Evolutionary conservation across 2,113 vertebrate genomes (phyloP).

Genomic region (Galbula dea): DNA sequence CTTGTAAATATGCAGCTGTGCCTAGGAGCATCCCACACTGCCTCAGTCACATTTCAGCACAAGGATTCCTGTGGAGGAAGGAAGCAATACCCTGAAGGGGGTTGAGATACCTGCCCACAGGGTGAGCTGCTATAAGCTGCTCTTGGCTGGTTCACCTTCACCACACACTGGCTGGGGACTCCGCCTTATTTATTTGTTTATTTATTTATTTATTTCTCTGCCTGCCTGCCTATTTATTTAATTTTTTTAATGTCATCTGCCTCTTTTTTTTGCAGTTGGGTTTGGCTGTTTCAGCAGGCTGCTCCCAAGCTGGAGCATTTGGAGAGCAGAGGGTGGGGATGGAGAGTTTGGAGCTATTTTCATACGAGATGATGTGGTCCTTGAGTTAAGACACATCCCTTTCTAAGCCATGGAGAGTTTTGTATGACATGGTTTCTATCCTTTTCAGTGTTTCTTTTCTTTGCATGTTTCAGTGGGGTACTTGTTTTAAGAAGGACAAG

Average conservation of each 20-base stretch:
- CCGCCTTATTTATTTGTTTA: slow-evolving; percentile 68
- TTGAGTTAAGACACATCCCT: neutral
- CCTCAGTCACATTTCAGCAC: slow-evolving; percentile 31
- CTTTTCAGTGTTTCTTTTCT: neutral
- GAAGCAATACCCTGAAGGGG: neutral
- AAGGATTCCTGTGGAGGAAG: neutral
- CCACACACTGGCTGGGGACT: slow-evolving; percentile 41
- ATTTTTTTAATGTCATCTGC: neutral
- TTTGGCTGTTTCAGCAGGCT: neutral
- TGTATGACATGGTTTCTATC: neutral
- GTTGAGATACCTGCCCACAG: fast-evolving
- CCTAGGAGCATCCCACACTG: slow-evolving; percentile 43
- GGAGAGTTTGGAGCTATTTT: slow-evolving; percentile 49
- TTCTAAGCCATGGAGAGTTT: neutral
- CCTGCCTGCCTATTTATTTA: neutral
- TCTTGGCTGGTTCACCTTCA: neutral
- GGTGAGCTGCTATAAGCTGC: neutral
- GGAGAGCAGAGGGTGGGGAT: neutral
- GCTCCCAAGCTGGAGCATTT: neutral
- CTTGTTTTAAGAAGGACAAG: slow-evolving; percentile 7
- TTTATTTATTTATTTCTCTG: neutral
- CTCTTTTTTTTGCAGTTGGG: neutral
- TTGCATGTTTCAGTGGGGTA: slow-evolving; percentile 69
- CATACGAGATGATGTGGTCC: neutral
- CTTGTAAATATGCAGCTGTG: slow-evolving; percentile 72